These are phyloP conservation scores for Ethmia dodecea DNA, from an alignment of 2,888 invertebrate species.

Conservation along the genomic window DNA sequence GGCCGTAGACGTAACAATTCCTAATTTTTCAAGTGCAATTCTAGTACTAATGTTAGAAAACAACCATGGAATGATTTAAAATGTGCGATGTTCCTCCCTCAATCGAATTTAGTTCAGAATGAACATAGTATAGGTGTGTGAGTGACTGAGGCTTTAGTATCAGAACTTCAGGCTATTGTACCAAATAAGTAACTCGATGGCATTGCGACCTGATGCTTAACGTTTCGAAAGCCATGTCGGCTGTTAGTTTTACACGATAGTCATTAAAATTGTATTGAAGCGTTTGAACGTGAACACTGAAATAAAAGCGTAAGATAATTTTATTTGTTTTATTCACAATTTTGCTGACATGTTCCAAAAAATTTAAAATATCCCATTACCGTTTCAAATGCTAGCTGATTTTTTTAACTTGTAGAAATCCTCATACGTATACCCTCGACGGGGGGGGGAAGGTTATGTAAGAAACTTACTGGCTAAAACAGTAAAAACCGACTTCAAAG, in stretches of 20 bases:
- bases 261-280: conserved; percentile 46
- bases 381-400: too few relatives aligned
- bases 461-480: too few relatives aligned
- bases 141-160: conserved; percentile 16
- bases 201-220: conserved; percentile 14
- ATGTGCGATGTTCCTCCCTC: too few relatives aligned
- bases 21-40: neutral
- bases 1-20: conserved; percentile 1
- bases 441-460: too few relatives aligned
- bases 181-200: conserved; percentile 53
- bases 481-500: too few relatives aligned
- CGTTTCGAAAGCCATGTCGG: conserved; percentile 19
- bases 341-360: neutral
- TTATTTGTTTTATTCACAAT: conserved; percentile 3
- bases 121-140: conserved; percentile 18
- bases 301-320: conserved; percentile 30
- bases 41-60: neutral
- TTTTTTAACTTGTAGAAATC: too few relatives aligned
- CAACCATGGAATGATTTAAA: neutral
- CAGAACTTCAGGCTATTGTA: conserved; percentile 49
- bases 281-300: conserved; percentile 38
- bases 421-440: too few relatives aligned
- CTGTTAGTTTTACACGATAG: conserved; percentile 44
- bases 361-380: neutral
- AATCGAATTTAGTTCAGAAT: conserved; percentile 16